A percentile compares a stretch with the other conserved stretches of the same genome.
These are phyloP conservation scores for Archocentrus centrarchus DNA, from an alignment of 2,113 vertebrate genomes.

Conservation along the genomic window DNA sequence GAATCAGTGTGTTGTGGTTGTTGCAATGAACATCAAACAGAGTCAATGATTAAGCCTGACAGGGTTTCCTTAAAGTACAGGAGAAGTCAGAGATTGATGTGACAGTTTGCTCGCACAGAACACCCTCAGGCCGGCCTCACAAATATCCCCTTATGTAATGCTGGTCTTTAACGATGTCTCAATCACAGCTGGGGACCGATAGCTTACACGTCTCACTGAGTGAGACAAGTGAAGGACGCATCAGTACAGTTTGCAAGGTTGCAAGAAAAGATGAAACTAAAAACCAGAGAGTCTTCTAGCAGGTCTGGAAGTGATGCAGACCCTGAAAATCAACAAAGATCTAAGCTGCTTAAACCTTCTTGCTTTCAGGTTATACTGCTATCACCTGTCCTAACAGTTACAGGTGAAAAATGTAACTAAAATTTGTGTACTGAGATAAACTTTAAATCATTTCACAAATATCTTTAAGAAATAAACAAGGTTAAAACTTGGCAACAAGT, in stretches of 20 bases:
- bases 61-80: background rate
- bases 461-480: background rate
- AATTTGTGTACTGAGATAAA: background rate
- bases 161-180: background rate
- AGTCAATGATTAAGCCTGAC: background rate
- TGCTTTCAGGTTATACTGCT: background rate
- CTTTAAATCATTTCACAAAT: background rate
- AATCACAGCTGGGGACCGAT: background rate
- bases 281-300: background rate
- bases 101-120: background rate
- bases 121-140: background rate
- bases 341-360: background rate
- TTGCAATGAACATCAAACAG: slow-evolving; percentile 11
- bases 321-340: background rate
- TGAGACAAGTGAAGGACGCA: background rate
- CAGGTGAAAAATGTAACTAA: background rate
- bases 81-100: background rate
- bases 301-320: background rate
- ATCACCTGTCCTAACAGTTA: background rate
- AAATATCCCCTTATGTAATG: background rate
- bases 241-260: background rate
- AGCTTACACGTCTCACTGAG: background rate
- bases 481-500: background rate
- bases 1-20: background rate
- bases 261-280: background rate